Evolutionary conservation across 2,888 invertebrate genomes (phyloP).

Genomic region (Schizaphis graminum): DNA sequence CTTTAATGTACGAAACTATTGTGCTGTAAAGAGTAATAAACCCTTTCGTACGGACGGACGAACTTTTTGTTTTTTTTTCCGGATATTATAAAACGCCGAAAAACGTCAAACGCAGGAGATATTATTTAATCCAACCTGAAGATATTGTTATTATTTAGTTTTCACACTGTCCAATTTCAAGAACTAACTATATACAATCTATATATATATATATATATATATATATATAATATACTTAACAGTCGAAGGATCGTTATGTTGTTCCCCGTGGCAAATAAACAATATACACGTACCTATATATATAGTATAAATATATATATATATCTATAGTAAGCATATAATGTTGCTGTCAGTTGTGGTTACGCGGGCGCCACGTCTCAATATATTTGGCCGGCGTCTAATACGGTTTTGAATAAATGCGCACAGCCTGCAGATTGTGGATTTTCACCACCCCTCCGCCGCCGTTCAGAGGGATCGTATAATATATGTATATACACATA

Average conservation of each 20-base stretch:
- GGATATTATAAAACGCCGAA: neutral
- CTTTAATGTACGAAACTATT: neutral
- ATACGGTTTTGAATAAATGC: neutral
- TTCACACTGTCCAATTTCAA: neutral
- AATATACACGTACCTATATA: neutral
- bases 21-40: conserved; percentile 24
- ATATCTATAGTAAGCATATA: neutral
- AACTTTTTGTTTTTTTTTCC: conserved; percentile 29
- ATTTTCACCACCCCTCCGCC: neutral
- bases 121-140: neutral
- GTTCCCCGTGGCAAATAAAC: neutral
- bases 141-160: neutral
- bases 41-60: neutral
- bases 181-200: neutral
- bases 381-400: neutral
- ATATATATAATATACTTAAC: neutral
- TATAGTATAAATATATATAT: too few species aligned
- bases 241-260: neutral
- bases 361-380: neutral
- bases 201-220: too few species aligned
- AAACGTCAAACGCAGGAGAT: neutral
- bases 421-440: neutral
- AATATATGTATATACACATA: neutral
- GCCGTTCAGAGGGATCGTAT: neutral
- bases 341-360: neutral